Percentiles rank a stretch among this genome's conserved stretches.
These are phyloP conservation scores for Calameuta pallipes DNA, from an alignment of 2,888 invertebrate genomes.

Conservation along the genomic window DNA sequence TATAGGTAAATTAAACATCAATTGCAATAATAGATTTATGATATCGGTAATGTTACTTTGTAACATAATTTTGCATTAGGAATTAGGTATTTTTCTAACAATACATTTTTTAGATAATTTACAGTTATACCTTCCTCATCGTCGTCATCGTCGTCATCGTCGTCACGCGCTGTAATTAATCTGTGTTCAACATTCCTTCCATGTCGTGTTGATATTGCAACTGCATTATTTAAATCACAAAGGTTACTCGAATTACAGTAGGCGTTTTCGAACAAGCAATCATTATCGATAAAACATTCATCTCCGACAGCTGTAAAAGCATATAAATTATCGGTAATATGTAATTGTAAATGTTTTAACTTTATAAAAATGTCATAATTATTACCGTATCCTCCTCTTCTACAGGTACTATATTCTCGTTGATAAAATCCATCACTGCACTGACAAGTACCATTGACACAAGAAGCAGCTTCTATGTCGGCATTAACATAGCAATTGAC, in stretches of 20 bases:
- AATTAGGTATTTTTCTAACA: background rate
- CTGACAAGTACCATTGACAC: conserved; percentile 40
- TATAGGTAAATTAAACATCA: background rate
- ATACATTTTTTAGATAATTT: background rate
- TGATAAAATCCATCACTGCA: conserved; percentile 55
- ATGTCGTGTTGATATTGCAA: background rate
- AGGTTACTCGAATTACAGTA: conserved; percentile 24
- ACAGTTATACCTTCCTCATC: background rate
- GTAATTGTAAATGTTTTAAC: background rate
- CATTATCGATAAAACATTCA: conserved; percentile 41
- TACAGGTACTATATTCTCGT: conserved; percentile 57
- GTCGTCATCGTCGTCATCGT: background rate
- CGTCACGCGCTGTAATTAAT: background rate
- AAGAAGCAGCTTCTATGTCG: conserved; percentile 47
- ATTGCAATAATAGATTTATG: background rate
- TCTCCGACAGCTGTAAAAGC: conserved; percentile 31
- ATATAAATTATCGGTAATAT: conserved; percentile 8
- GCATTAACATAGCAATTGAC: conserved; percentile 52
- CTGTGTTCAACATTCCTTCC: background rate
- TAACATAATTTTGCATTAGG: background rate
- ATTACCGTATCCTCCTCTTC: conserved; percentile 41
- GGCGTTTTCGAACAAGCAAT: conserved; percentile 41
- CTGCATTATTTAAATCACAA: background rate
- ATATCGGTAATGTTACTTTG: background rate
- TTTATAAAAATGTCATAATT: background rate